A percentile compares a stretch with the other conserved stretches of the same genome.
Conservation (phyloP, 2,888 invertebrate genomes). For the Xanthia togata region DNA sequence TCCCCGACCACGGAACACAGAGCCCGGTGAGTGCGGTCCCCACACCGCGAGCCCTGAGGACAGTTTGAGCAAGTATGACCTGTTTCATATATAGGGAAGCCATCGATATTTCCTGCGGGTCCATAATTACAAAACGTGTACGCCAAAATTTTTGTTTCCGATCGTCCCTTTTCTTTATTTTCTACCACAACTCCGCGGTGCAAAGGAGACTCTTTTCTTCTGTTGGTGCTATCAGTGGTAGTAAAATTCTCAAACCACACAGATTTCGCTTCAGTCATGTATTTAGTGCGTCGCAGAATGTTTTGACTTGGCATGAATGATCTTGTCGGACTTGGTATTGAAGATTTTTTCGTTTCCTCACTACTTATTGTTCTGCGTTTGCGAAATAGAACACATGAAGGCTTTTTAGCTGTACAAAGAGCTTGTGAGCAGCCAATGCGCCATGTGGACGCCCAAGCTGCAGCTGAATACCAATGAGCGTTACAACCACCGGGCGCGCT, state of each 20-base stretch:
- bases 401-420: slow-evolving; percentile 81
- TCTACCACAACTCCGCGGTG: slow-evolving; percentile 76
- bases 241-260: slow-evolving; percentile 76
- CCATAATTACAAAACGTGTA: slow-evolving; percentile 88
- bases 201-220: slow-evolving; percentile 76
- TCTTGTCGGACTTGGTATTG: slow-evolving; percentile 17
- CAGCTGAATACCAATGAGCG: slow-evolving; percentile 85
- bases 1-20: slow-evolving; percentile 82
- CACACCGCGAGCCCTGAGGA: slow-evolving; percentile 83
- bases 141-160: slow-evolving; percentile 81
- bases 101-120: slow-evolving; percentile 86
- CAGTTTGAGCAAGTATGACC: slow-evolving; percentile 83
- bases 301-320: slow-evolving; percentile 65
- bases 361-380: slow-evolving; percentile 71
- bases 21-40: slow-evolving; percentile 83
- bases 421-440: slow-evolving; percentile 86
- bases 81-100: slow-evolving; percentile 86
- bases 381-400: slow-evolving; percentile 80
- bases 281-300: slow-evolving; percentile 79
- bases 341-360: not conserved
- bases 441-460: slow-evolving; percentile 88
- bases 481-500: slow-evolving; percentile 86
- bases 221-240: slow-evolving; percentile 61
- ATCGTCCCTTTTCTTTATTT: slow-evolving; percentile 63
- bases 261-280: slow-evolving; percentile 71